These are phyloP conservation scores for Anagrus nilaparvatae DNA, from an alignment of 1,140 invertebrate species.

Conservation along the genomic window DNA sequence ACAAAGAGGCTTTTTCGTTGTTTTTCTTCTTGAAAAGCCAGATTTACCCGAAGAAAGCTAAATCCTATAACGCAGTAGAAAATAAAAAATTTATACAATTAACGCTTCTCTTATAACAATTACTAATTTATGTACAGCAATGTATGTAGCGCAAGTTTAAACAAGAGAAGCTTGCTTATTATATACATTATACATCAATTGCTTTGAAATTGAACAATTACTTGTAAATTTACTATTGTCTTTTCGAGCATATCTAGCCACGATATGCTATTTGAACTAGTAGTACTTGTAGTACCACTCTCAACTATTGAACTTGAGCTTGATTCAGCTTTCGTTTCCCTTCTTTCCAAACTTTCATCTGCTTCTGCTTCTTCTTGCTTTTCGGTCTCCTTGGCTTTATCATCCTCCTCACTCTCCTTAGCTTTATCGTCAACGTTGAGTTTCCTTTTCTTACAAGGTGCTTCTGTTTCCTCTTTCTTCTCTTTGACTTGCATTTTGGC, in stretches of 20 bases:
- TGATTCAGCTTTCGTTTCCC: constrained; percentile 15
- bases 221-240: constrained; percentile 36
- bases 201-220: constrained; percentile 35
- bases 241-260: constrained; percentile 41
- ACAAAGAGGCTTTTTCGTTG: no score
- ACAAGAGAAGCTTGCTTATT: no score
- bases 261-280: constrained; percentile 31
- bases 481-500: constrained; percentile 27
- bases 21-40: no score
- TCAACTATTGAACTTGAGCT: constrained; percentile 15
- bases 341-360: constrained; percentile 20
- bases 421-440: constrained; percentile 22
- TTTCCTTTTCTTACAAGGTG: constrained; percentile 37
- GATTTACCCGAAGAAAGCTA: no score
- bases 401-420: constrained; percentile 24
- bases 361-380: constrained; percentile 20
- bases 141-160: no score
- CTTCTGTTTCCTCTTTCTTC: constrained; percentile 27
- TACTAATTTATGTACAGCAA: no score
- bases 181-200: no score
- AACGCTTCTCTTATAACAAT: no score
- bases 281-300: constrained; percentile 25
- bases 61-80: no score
- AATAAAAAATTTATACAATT: no score
- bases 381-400: constrained; percentile 19